Percentiles rank a stretch among this genome's conserved stretches.
Conservation (phyloP, 2,888 invertebrate genomes). For the Tetheella fluctuosa region DNA sequence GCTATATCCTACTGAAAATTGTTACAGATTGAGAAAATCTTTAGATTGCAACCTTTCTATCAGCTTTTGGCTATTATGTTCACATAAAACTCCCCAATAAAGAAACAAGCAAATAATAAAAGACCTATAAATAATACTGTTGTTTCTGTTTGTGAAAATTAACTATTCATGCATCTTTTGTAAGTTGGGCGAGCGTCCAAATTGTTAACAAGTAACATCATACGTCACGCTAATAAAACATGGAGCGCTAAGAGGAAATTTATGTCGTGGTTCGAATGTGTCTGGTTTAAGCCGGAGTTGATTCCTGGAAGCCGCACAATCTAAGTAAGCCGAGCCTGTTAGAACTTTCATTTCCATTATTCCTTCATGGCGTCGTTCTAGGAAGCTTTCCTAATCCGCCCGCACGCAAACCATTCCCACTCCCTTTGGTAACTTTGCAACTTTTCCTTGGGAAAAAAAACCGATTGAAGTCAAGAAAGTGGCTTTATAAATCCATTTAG, state of each 20-base stretch:
- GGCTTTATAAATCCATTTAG: slow-evolving; percentile 46
- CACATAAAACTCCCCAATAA: too few relatives aligned
- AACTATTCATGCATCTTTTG: neutral
- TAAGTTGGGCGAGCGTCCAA: slow-evolving; percentile 1
- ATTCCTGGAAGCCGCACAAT: slow-evolving; percentile 68
- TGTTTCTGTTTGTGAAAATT: neutral
- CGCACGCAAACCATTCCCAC: slow-evolving; percentile 57
- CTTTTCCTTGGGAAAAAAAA: slow-evolving; percentile 59
- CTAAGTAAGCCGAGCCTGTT: slow-evolving; percentile 69
- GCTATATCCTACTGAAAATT: too few relatives aligned
- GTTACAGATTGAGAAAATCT: too few relatives aligned
- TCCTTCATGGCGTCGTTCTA: slow-evolving; percentile 51
- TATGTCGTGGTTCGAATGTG: slow-evolving; percentile 70
- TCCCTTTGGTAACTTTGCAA: slow-evolving; percentile 52
- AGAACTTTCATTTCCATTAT: slow-evolving; percentile 72
- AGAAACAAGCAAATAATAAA: too few relatives aligned
- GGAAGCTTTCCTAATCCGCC: slow-evolving; percentile 63
- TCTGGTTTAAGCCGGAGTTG: slow-evolving; percentile 70
- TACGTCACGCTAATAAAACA: slow-evolving; percentile 42
- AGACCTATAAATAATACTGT: too few relatives aligned
- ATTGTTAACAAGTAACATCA: slow-evolving; percentile 11
- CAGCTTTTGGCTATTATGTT: too few relatives aligned
- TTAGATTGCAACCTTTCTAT: too few relatives aligned
- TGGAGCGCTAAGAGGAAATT: slow-evolving; percentile 61
- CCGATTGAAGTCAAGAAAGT: slow-evolving; percentile 50